Evolutionary conservation across 2,888 invertebrate genomes (phyloP).

Genomic region (Polydrusus pterygomalis): DNA sequence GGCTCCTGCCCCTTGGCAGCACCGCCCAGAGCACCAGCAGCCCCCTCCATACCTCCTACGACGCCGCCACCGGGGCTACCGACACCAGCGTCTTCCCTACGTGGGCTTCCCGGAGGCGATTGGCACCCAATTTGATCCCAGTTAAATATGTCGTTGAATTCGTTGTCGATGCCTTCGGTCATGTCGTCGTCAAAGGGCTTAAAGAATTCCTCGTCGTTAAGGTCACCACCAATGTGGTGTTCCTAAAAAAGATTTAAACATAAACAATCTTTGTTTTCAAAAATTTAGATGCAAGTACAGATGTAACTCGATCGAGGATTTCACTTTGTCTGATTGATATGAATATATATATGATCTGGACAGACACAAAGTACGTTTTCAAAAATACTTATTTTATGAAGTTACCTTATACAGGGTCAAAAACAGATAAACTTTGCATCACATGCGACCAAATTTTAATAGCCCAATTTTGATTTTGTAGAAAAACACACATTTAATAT

Average conservation of each 20-base stretch:
- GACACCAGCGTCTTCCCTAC: conserved; percentile 59
- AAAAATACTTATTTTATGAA: too few species aligned
- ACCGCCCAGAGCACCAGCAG: conserved; percentile 71
- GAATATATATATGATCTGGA: too few species aligned
- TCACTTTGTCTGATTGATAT: too few species aligned
- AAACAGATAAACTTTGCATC: too few species aligned
- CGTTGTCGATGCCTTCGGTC: conserved; percentile 77
- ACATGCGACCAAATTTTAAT: too few species aligned
- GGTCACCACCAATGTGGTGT: conserved; percentile 80
- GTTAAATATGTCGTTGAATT: conserved; percentile 86
- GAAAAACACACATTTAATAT: too few species aligned
- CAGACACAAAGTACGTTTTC: too few species aligned
- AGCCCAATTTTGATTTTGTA: too few species aligned
- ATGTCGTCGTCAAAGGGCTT: conserved; percentile 73
- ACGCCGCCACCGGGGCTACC: conserved; percentile 75
- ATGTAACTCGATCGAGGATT: too few species aligned
- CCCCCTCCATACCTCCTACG: conserved; percentile 69
- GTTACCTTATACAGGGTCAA: too few species aligned
- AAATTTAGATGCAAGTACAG: too few species aligned
- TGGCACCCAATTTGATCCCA: conserved; percentile 75
- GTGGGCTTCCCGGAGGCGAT: conserved; percentile 73
- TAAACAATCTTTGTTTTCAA: too few species aligned
- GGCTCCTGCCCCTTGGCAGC: conserved; percentile 67
- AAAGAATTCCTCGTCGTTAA: conserved; percentile 81
- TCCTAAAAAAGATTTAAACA: conserved; percentile 66